Percentiles rank a stretch among this genome's conserved stretches.
These are phyloP conservation scores for Pristionchus pacificus DNA, from an alignment of 1,140 invertebrate genomes.

Conservation along the genomic window DNA sequence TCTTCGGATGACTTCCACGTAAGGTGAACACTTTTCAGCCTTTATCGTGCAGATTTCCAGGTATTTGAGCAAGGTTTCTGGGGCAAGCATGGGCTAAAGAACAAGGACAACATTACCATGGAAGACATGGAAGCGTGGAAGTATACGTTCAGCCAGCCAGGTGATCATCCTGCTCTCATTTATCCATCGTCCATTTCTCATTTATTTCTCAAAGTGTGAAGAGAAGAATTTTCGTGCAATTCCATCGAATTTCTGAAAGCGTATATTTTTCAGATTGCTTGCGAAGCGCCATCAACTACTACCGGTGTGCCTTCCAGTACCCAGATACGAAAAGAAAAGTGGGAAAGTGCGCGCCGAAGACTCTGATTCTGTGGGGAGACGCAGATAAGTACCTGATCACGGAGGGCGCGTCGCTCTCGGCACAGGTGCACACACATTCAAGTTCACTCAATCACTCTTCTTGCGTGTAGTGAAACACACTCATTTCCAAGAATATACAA, in stretches of 20 bases:
- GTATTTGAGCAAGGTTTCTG: too few species aligned
- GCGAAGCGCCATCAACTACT: conserved; percentile 76
- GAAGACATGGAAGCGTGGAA: conserved; percentile 73
- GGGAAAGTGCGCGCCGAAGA: too few species aligned
- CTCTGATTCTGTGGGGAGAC: conserved; percentile 67
- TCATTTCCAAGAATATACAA: neutral
- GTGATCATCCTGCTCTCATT: too few species aligned
- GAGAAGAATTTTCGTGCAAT: too few species aligned
- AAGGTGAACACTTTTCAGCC: too few species aligned
- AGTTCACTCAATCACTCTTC: too few species aligned
- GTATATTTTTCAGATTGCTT: conserved; percentile 71
- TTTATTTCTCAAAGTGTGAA: too few species aligned
- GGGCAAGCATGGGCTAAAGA: conserved; percentile 59
- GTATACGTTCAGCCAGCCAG: conserved; percentile 69
- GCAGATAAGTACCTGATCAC: conserved; percentile 67
- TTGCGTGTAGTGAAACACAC: too few species aligned
- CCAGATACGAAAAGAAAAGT: neutral
- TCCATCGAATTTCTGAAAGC: too few species aligned
- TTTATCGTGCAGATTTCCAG: too few species aligned
- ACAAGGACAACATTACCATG: conserved; percentile 55
- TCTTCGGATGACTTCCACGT: conserved; percentile 65
- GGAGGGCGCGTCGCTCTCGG: conserved; percentile 67
- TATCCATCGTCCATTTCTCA: too few species aligned
- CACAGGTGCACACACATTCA: conserved; percentile 65
- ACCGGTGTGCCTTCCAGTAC: conserved; percentile 63